These are phyloP conservation scores for Hafferia zeledoni DNA, from an alignment of 2,797 vertebrate species.

Conservation along the genomic window DNA sequence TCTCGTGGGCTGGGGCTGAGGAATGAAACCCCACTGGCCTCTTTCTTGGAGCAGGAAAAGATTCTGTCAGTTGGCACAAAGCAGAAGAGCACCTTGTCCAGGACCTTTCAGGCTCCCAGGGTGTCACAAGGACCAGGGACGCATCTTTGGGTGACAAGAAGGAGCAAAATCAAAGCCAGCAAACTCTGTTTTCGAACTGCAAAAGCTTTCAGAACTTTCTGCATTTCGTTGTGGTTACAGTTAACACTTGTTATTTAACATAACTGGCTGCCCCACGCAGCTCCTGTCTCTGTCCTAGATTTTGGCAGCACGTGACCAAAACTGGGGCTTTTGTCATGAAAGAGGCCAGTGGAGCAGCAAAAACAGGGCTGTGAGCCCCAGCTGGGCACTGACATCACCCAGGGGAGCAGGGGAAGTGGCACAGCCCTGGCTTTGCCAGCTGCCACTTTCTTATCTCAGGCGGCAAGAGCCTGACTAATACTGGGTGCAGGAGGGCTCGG, in stretches of 20 bases:
- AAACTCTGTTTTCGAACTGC: background rate
- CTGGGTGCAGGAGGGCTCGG: rapidly evolving
- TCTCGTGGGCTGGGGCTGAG: rapidly evolving
- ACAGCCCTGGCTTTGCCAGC: rapidly evolving
- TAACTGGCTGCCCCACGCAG: background rate
- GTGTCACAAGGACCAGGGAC: rapidly evolving
- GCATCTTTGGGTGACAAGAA: rapidly evolving
- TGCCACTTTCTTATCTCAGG: background rate
- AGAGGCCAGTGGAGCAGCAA: background rate
- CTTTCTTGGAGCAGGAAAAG: background rate
- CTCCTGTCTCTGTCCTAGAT: conserved; percentile 11
- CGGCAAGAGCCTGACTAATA: background rate
- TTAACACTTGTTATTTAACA: background rate
- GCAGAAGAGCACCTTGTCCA: background rate
- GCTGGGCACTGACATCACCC: background rate
- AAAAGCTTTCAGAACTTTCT: background rate
- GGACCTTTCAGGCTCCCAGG: background rate
- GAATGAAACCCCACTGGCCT: background rate
- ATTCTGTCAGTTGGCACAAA: rapidly evolving
- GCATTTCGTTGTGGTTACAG: background rate
- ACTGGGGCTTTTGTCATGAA: background rate
- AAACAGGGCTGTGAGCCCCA: background rate
- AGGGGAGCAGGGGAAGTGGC: background rate
- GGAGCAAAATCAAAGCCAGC: background rate
- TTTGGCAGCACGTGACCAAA: background rate